These are phyloP conservation scores for Tribolium castaneum DNA, from an alignment of 1,140 invertebrate species.

Conservation along the genomic window DNA sequence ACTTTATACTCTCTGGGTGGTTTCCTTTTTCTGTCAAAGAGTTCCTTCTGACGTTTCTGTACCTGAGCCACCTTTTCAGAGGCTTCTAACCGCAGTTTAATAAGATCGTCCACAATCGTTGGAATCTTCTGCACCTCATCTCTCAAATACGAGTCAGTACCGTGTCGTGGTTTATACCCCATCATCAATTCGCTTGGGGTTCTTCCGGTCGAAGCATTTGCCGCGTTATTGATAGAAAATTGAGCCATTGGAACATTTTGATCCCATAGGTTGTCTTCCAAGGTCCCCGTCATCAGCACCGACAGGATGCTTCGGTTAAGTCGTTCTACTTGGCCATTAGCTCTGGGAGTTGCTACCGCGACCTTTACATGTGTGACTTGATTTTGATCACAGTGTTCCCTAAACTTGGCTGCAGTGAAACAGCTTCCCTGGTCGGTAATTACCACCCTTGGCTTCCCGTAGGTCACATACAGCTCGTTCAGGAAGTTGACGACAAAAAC, in stretches of 20 bases:
- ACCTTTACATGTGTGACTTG: slow-evolving; percentile 47
- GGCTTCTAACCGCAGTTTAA: neutral
- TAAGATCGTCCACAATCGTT: neutral
- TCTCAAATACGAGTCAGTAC: neutral
- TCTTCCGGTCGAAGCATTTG: slow-evolving; percentile 47
- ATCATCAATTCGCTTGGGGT: slow-evolving; percentile 47
- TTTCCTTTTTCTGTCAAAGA: neutral
- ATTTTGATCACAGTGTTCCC: neutral
- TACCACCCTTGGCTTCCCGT: slow-evolving; percentile 60
- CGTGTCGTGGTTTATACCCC: slow-evolving; percentile 27
- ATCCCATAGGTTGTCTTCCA: slow-evolving; percentile 47
- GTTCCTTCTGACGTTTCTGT: neutral
- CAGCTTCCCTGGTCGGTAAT: slow-evolving; percentile 54
- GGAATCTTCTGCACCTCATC: neutral
- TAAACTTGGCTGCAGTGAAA: neutral
- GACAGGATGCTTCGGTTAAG: slow-evolving; percentile 49
- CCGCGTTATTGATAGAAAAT: slow-evolving; percentile 49
- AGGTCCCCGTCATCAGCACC: neutral
- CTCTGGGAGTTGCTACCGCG: slow-evolving; percentile 56
- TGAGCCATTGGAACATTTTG: slow-evolving; percentile 43
- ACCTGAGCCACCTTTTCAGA: neutral
- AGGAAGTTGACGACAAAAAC: neutral
- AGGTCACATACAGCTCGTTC: slow-evolving; percentile 43
- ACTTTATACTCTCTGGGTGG: neutral
- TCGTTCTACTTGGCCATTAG: slow-evolving; percentile 58